These are phyloP conservation scores for Rhopalosiphum maidis DNA, from an alignment of 1,140 invertebrate species.

Conservation along the genomic window DNA sequence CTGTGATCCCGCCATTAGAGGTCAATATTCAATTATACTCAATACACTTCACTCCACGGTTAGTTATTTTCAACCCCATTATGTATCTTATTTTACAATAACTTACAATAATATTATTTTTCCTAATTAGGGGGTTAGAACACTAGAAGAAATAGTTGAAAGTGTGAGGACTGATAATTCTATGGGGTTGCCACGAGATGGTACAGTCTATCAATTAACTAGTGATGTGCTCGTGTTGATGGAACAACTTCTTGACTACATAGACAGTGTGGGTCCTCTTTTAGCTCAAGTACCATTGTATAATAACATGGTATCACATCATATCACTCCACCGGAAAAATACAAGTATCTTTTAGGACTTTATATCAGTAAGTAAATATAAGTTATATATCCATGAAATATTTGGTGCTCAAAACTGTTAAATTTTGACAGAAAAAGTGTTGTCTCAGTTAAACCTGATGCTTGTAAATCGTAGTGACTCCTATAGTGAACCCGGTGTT, in stretches of 20 bases:
- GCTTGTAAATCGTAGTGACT: constrained; percentile 83
- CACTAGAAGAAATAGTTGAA: constrained; percentile 92
- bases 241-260: constrained; percentile 82
- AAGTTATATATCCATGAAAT: not conserved
- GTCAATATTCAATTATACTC: constrained; percentile 77
- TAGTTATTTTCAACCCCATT: constrained; percentile 45
- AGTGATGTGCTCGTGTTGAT: constrained; percentile 90
- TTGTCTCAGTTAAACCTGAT: constrained; percentile 84
- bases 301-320: constrained; percentile 64
- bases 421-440: constrained; percentile 75
- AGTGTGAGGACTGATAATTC: constrained; percentile 85
- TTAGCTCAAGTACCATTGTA: constrained; percentile 70
- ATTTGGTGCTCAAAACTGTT: constrained; percentile 32
- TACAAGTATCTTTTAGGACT: constrained; percentile 70
- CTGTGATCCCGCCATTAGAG: constrained; percentile 73
- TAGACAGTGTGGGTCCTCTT: constrained; percentile 75
- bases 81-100: not conserved
- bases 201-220: constrained; percentile 94
- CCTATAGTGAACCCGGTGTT: constrained; percentile 79
- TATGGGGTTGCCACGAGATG: constrained; percentile 87
- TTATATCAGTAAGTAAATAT: constrained; percentile 72
- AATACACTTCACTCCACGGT: constrained; percentile 79
- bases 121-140: constrained; percentile 76
- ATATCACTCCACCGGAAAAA: constrained; percentile 64
- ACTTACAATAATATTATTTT: constrained; percentile 58